Conservation (phyloP, 2,797 vertebrate genomes). For the Gymnothorax javanicus region DNA sequence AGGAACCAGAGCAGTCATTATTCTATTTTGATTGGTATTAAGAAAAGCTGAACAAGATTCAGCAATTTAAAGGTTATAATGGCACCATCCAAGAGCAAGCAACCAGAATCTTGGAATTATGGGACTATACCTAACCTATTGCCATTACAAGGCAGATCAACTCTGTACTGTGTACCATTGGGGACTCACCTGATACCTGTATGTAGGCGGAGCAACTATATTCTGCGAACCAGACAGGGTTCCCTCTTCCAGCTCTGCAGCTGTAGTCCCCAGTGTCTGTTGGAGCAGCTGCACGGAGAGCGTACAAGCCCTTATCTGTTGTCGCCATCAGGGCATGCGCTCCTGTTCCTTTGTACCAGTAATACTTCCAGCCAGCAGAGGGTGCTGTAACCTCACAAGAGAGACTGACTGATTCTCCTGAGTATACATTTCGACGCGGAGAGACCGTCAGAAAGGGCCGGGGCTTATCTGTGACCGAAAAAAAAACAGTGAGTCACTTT, state of each 20-base stretch:
- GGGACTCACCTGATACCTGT: neutral
- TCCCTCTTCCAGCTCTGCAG: neutral
- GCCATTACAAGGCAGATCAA: no score
- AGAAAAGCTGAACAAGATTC: no score
- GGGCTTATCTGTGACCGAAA: neutral
- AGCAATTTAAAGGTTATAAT: no score
- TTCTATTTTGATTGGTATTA: no score
- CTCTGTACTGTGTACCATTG: no score
- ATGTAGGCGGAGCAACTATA: neutral
- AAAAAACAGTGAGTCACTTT: no score
- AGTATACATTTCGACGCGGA: neutral
- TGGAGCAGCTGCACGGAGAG: neutral
- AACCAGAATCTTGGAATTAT: no score
- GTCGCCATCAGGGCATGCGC: neutral
- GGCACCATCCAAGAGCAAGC: no score
- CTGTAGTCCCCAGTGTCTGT: neutral
- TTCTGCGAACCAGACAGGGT: slow-evolving; percentile 8
- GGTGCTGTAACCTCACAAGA: neutral
- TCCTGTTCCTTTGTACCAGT: neutral
- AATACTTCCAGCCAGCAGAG: neutral
- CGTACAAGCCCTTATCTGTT: neutral
- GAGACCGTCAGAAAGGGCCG: neutral
- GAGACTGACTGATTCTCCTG: neutral
- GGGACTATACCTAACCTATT: no score
- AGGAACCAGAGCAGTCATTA: no score